Evolutionary conservation across 2,888 invertebrate species (phyloP), one percentile per base, ranked within the genome.

Genomic region (Dicroscelio sp.): DNA sequence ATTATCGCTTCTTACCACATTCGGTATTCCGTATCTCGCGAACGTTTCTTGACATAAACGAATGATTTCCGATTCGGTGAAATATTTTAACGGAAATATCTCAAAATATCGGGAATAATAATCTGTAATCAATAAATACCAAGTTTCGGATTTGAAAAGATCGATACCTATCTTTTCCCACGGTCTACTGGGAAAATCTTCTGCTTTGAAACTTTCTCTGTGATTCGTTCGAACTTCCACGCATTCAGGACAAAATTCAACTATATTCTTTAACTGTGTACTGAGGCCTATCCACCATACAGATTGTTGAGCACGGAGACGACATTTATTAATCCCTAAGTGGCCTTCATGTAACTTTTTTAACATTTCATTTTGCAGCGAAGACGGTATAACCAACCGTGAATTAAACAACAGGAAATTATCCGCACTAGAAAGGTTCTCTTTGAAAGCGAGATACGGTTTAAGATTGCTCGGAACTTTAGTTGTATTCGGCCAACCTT

Each of bases 111-210:
- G 63, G 17, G 63, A 63, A 31, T 63, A 63, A 63, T 63, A 63
- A 31, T 63, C 63, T 63, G 31, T 31, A 14, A 91, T 58, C 5
- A 93, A 84, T 10, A 93, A 30, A 76, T 83, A 94, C 90, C 88
- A 92, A 55, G 27, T 63, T 27, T 63, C 63, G 3, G 30, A 31
- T 63, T 63, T 63, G 20, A 31, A 63, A 27, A 63, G 31, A 31
- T 63, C 63, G 12, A 63, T 17, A 27, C 17, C 63, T 27, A 63
- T 20, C 30, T 63, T 63, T 90, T 90, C 30, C 63, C 63, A 20
- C 20, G 63, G 63, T 43, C 35, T 92, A 90, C 14, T 92, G 92
- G 86, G 94, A 95, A 71, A 91, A 69, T 75, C 90, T 92, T 4
- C 65, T 33, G 10, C 52, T 6, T 30, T 31, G 43, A 85, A 85